Conservation (phyloP, 2,888 invertebrate species). For the Odontocolon sp. region DNA sequence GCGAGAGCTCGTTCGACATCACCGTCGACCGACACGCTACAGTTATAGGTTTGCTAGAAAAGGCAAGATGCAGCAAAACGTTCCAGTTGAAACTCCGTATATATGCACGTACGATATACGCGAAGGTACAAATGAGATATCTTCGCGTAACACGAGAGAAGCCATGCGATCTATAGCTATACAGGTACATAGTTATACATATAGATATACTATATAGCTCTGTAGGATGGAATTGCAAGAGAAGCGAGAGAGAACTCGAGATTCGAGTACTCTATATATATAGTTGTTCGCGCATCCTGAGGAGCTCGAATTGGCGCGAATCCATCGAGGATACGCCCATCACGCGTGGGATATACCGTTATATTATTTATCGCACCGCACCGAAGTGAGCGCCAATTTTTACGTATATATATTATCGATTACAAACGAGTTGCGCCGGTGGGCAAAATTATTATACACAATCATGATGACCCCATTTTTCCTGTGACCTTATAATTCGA, state of each 20-base stretch:
- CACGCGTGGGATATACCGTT: constrained; percentile 72
- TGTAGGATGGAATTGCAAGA: constrained; percentile 13
- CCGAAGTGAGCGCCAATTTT: too few relatives aligned
- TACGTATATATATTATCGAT: background rate
- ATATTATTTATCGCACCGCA: constrained; percentile 69
- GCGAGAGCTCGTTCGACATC: constrained; percentile 50
- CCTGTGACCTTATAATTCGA: too few relatives aligned
- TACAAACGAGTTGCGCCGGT: background rate
- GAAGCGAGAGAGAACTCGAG: constrained; percentile 7
- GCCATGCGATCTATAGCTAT: too few relatives aligned
- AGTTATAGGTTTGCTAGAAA: constrained; percentile 60
- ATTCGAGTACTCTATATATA: constrained; percentile 59
- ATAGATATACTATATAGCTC: background rate
- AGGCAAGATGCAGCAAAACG: constrained; percentile 46
- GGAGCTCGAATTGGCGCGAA: constrained; percentile 20
- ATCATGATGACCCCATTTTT: too few relatives aligned
- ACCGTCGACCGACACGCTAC: constrained; percentile 44
- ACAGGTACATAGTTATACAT: background rate
- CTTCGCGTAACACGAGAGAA: constrained; percentile 49
- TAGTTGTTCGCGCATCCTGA: constrained; percentile 37
- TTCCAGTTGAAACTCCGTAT: constrained; percentile 51
- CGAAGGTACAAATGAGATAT: constrained; percentile 59
- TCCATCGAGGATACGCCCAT: constrained; percentile 70
- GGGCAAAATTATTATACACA: too few relatives aligned
- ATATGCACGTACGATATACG: constrained; percentile 33